Percentiles rank a stretch among this genome's conserved stretches.
These are phyloP conservation scores for Melanotaenia maccullochi DNA, from an alignment of 2,797 vertebrate genomes.

Conservation along the genomic window DNA sequence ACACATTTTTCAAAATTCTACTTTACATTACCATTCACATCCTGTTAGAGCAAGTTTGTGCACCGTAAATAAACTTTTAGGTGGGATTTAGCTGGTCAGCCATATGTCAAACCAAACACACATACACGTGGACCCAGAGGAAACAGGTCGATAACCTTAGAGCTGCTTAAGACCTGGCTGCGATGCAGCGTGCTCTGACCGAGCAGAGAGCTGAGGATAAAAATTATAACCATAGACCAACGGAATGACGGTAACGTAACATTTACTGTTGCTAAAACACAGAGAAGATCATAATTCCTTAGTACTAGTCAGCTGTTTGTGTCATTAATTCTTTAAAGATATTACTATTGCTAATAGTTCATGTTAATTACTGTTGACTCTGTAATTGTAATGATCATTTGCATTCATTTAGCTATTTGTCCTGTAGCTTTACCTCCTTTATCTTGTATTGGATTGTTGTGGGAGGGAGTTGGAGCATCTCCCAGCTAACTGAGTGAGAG, in stretches of 20 bases:
- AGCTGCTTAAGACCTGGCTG: constrained; percentile 38
- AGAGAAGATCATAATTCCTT: background rate
- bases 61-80: background rate
- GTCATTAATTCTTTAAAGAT: background rate
- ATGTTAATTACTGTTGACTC: background rate
- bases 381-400: background rate
- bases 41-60: background rate
- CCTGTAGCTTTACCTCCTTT: background rate
- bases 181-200: constrained; percentile 32
- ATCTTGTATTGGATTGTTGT: background rate
- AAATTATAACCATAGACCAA: background rate
- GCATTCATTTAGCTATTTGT: background rate
- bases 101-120: constrained; percentile 42
- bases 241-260: constrained; percentile 54
- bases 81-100: constrained; percentile 28
- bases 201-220: constrained; percentile 15
- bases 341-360: background rate
- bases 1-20: background rate
- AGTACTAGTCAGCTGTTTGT: background rate
- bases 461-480: background rate
- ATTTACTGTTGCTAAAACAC: background rate
- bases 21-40: background rate
- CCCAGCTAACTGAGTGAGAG: background rate
- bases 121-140: constrained; percentile 1
- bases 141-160: constrained; percentile 45